Conservation (phyloP, 2,888 invertebrate species). For the Eremobia ochroleuca region DNA sequence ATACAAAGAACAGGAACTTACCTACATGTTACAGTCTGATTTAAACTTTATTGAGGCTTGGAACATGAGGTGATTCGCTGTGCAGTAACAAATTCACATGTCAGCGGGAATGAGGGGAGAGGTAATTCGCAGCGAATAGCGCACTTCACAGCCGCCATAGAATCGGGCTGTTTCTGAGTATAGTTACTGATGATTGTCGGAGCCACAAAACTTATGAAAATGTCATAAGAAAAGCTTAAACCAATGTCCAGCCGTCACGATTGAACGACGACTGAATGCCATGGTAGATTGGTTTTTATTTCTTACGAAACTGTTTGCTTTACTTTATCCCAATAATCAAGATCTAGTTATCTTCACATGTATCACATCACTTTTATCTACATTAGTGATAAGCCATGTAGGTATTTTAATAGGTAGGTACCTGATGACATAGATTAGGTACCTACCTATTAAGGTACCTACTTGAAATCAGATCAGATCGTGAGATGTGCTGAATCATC, state of each 20-base stretch:
- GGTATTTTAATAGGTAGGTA: constrained; percentile 19
- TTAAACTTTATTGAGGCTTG: no score
- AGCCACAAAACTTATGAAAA: not conserved
- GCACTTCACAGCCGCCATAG: no score
- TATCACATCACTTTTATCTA: constrained; percentile 27
- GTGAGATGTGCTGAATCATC: constrained; percentile 52
- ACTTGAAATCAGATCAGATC: constrained; percentile 9
- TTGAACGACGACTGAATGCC: not conserved
- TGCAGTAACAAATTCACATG: no score
- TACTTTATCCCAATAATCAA: constrained; percentile 4
- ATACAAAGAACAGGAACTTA: not conserved
- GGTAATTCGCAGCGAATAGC: no score
- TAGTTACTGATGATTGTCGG: not conserved
- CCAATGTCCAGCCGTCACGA: not conserved
- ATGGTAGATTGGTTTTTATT: not conserved
- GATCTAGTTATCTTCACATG: constrained; percentile 12
- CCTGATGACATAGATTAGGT: no score
- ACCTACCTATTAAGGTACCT: not conserved
- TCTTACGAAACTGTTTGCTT: constrained; percentile 18
- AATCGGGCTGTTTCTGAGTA: not conserved
- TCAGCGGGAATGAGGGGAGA: no score
- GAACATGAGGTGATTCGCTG: no score
- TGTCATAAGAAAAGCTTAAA: no score
- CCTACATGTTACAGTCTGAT: not conserved
- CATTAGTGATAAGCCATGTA: constrained; percentile 51